Evolutionary conservation across 2,888 invertebrate genomes (phyloP).

Genomic region (Melieria omissa): DNA sequence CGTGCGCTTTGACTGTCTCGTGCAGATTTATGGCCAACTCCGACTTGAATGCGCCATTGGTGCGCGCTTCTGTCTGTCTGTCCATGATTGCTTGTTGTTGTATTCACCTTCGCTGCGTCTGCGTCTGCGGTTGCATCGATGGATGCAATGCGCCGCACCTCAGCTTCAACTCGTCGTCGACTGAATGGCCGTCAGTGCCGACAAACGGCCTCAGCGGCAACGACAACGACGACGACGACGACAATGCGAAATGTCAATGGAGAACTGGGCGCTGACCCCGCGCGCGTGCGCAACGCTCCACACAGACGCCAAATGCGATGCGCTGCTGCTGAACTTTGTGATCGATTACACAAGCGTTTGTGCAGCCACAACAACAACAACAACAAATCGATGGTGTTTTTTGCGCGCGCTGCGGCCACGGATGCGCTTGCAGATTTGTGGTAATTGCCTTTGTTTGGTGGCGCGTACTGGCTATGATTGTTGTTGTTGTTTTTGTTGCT

Average conservation of each 20-base stretch:
- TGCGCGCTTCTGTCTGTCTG: background rate
- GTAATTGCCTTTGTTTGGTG: background rate
- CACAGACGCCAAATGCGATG: background rate
- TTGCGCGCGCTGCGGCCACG: background rate
- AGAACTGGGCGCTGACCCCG: background rate
- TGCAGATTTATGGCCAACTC: constrained; percentile 21
- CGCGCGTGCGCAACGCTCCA: background rate
- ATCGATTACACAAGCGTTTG: background rate
- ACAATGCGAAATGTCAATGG: constrained; percentile 24
- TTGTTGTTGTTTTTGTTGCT: background rate
- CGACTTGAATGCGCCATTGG: constrained; percentile 7
- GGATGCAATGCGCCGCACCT: too few relatives aligned
- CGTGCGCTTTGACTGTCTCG: constrained; percentile 21
- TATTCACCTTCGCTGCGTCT: too few relatives aligned
- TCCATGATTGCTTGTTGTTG: too few relatives aligned
- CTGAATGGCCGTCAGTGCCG: too few relatives aligned
- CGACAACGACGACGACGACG: background rate
- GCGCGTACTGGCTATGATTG: too few relatives aligned
- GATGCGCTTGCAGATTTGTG: background rate
- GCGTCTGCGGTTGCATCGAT: too few relatives aligned
- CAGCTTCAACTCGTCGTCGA: too few relatives aligned
- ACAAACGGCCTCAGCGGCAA: background rate
- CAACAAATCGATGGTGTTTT: background rate
- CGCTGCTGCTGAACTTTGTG: background rate
- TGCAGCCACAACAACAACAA: background rate